Evolutionary conservation across 2,797 vertebrate species (phyloP).

Genomic region (Presbytis comata): DNA sequence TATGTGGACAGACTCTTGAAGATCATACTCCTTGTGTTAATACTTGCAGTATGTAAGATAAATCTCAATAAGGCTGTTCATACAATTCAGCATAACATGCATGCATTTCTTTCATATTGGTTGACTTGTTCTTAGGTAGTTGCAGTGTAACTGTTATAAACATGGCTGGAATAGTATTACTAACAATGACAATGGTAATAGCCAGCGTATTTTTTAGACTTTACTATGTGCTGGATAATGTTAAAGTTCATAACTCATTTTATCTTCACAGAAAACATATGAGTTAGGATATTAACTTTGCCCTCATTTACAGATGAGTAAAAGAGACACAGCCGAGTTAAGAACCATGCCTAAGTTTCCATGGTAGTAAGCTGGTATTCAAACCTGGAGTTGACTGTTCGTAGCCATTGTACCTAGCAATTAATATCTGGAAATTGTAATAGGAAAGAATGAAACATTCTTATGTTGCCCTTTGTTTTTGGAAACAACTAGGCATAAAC

Average conservation of each 20-base stretch:
- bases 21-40: background rate
- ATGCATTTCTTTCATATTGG: accelerated
- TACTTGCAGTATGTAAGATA: background rate
- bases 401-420: background rate
- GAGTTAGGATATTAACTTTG: background rate
- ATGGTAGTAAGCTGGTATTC: background rate
- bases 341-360: background rate
- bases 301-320: background rate
- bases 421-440: background rate
- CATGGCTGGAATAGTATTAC: background rate
- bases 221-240: background rate
- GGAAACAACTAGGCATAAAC: background rate
- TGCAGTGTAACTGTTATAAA: background rate
- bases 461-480: background rate
- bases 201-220: background rate
- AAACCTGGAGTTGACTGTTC: background rate
- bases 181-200: background rate
- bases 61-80: background rate
- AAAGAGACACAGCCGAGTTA: background rate
- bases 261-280: background rate
- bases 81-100: background rate
- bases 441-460: background rate
- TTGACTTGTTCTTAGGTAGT: background rate
- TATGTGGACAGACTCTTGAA: background rate
- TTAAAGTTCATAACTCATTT: background rate